Evolutionary conservation across 2,113 vertebrate genomes (phyloP), one percentile per base, ranked within the genome.

Genomic region (Tamias sibiricus): DNA sequence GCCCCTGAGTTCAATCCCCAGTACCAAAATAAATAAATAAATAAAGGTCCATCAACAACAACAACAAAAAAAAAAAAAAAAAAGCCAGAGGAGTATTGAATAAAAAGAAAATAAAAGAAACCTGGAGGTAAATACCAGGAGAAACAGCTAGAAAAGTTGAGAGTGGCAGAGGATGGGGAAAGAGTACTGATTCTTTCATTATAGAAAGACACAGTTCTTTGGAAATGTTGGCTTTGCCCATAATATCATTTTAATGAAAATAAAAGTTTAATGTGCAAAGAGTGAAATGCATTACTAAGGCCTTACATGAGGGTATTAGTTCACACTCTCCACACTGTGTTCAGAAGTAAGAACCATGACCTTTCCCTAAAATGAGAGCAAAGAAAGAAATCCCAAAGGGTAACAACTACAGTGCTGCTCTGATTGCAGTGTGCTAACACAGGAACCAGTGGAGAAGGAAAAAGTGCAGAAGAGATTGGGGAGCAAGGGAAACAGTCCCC

Each of bases 161-260:
- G 42, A 26, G 66, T 13, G 13, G 30, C 20, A 77, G 47, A 85
- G 62, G 66, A 6, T 42, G 30, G 28, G 64, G 54, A 32, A 64
- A 28, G 42, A 87, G 68, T 74, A 62, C 24, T 26, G 49, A 75
- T 24, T 14, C 84, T 95, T 74, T 90, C 57, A 54, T 91, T 54
- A 88, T 10, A 87, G 66, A 40, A 57, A 62, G 59, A 62, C 26
- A 26, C 24, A 26, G 24, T 62, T 28, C 79, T 97, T 71, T 52
- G 52, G n/a, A 96, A 83, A 40, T 81, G 14, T 66, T 52, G 81
- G 44, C 42, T 88, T 95, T 79, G 59, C 47, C 42, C 24, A 47
- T 19, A 19, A 47, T 62, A 66, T 92, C 87, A 84, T 49, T 84
- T 81, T 91, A 93, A 86, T 35, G 64, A 91, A 95, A 91, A 93